These are phyloP conservation scores for Stegophylla sp. DNA, from an alignment of 2,888 invertebrate genomes.

Conservation along the genomic window DNA sequence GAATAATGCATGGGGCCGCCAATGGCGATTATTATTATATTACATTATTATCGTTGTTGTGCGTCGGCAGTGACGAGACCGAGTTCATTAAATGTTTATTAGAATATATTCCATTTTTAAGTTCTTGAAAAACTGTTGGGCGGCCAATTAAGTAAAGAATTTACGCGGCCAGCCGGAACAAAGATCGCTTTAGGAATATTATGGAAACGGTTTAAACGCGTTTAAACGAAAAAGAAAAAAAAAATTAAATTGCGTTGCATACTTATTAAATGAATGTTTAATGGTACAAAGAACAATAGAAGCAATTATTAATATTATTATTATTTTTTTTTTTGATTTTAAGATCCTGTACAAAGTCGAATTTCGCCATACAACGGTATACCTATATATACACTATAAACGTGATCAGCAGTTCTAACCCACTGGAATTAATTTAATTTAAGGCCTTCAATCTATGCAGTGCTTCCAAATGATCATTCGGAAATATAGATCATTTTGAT, in stretches of 20 bases:
- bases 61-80: background rate
- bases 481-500: too few relatives aligned
- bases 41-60: background rate
- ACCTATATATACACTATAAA: background rate
- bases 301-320: slow-evolving; percentile 1
- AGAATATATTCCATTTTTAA: slow-evolving; percentile 33
- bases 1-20: slow-evolving; percentile 36
- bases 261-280: slow-evolving; percentile 41
- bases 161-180: slow-evolving; percentile 53
- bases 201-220: slow-evolving; percentile 37
- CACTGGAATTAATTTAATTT: too few relatives aligned
- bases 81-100: slow-evolving; percentile 51
- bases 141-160: slow-evolving; percentile 53
- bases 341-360: background rate
- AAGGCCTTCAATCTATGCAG: too few relatives aligned
- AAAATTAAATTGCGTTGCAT: slow-evolving; percentile 8
- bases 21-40: slow-evolving; percentile 20
- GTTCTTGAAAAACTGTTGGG: slow-evolving; percentile 34
- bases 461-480: too few relatives aligned
- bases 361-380: background rate
- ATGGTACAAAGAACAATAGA: slow-evolving; percentile 44
- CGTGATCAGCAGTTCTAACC: background rate
- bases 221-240: slow-evolving; percentile 43
- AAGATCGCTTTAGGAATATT: slow-evolving; percentile 52
- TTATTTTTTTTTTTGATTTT: slow-evolving; percentile 2